Percentiles rank a stretch among this genome's conserved stretches.
Evolutionary conservation across 2,888 invertebrate species (phyloP).

Genomic region (Apamea sordens): DNA sequence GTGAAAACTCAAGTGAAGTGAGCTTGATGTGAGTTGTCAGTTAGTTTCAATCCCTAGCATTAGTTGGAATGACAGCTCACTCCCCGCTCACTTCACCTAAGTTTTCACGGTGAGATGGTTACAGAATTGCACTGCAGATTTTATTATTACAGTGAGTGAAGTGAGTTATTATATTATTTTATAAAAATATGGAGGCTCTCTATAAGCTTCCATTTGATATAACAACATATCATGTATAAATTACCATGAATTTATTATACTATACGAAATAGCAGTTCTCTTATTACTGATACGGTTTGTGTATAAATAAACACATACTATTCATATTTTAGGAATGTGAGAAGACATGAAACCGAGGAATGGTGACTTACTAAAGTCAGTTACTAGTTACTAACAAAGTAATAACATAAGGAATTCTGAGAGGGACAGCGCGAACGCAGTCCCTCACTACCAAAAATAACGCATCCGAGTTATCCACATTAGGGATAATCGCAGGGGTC

Average conservation of each 20-base stretch:
- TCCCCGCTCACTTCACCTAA: too few species aligned
- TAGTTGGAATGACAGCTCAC: too few species aligned
- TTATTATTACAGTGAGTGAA: neutral
- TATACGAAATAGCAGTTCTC: neutral
- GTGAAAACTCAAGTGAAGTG: too few species aligned
- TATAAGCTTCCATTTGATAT: neutral
- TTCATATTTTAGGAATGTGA: neutral
- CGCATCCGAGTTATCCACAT: conserved; percentile 55
- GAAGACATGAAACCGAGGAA: neutral
- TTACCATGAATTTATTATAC: neutral
- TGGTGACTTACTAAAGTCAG: neutral
- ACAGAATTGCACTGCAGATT: too few species aligned
- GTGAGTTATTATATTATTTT: too few species aligned
- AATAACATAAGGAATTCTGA: neutral
- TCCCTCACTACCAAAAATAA: conserved; percentile 50
- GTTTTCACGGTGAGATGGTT: too few species aligned
- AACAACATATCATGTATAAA: neutral
- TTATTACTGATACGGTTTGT: neutral
- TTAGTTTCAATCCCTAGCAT: too few species aligned
- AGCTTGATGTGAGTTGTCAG: too few species aligned
- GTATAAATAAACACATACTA: neutral
- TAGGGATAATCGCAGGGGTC: conserved; percentile 56
- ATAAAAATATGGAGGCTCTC: neutral
- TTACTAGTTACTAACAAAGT: too few species aligned
- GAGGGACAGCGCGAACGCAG: conserved; percentile 51